These are phyloP conservation scores for Peromyscus aztecus DNA, from an alignment of 2,797 vertebrate species.

Conservation along the genomic window DNA sequence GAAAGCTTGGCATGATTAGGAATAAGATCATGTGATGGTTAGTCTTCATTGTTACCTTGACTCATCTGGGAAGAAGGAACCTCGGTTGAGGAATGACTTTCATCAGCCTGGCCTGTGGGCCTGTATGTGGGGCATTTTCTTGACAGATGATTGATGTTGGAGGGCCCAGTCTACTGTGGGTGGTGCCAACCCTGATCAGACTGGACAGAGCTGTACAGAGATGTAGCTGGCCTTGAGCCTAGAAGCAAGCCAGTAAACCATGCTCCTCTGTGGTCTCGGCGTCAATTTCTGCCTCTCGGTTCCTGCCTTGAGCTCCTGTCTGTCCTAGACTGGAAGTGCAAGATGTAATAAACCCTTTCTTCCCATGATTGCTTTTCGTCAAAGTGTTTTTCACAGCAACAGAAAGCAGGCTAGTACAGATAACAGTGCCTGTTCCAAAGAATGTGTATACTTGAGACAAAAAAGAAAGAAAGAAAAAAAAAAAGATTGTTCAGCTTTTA, in stretches of 20 bases:
- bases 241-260: too few species aligned
- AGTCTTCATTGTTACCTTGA: neutral
- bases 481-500: neutral
- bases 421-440: neutral
- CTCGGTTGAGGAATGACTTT: neutral
- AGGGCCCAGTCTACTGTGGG: neutral
- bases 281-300: neutral
- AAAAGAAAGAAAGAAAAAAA: constrained; percentile 38
- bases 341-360: neutral
- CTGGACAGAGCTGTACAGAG: too few species aligned
- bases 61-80: neutral
- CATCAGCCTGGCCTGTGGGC: neutral
- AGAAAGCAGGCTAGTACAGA: neutral
- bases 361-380: neutral
- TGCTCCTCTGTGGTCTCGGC: neutral
- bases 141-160: neutral
- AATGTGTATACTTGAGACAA: constrained; percentile 36
- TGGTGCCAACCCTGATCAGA: neutral
- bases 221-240: neutral
- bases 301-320: neutral
- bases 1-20: constrained; percentile 32
- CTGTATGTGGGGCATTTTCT: neutral
- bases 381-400: neutral
- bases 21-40: neutral
- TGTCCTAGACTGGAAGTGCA: neutral